A percentile compares a stretch with the other conserved stretches of the same genome.
phyloP scores from a whole-genome alignment of 2,888 invertebrate genomes.

The Chelonus formosanus region DNA sequence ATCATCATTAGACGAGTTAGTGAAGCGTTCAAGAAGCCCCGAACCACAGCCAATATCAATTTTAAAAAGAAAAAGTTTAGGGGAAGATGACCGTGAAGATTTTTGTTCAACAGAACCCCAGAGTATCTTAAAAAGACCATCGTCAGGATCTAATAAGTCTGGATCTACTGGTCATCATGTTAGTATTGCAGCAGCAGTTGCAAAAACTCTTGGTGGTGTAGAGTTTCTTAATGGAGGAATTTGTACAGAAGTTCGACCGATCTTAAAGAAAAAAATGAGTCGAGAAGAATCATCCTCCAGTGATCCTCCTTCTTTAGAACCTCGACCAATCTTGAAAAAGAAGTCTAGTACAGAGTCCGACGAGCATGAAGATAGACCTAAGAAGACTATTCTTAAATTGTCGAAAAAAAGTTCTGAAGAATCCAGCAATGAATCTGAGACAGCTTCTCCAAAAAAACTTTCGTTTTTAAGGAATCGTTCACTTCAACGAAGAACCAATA shows the following conservation, averaged over 20 bases:
- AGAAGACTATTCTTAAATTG: slow-evolving; percentile 81
- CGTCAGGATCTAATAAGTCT: background rate
- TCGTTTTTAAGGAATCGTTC: slow-evolving; percentile 69
- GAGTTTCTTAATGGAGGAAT: slow-evolving; percentile 59
- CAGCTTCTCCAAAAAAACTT: slow-evolving; percentile 69
- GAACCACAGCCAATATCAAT: slow-evolving; percentile 72
- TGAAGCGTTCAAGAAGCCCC: slow-evolving; percentile 71
- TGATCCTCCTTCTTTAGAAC: slow-evolving; percentile 56
- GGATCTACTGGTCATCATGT: slow-evolving; percentile 69
- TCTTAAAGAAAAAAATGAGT: slow-evolving; percentile 84
- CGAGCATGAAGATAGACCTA: slow-evolving; percentile 76
- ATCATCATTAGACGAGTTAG: slow-evolving; percentile 76
- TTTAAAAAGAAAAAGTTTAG: slow-evolving; percentile 75
- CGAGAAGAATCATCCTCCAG: slow-evolving; percentile 70
- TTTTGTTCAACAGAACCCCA: slow-evolving; percentile 76
- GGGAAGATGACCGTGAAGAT: slow-evolving; percentile 70
- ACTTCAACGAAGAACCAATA: slow-evolving; percentile 69
- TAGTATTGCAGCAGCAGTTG: slow-evolving; percentile 75
- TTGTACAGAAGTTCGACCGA: slow-evolving; percentile 75
- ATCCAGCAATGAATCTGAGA: slow-evolving; percentile 68
- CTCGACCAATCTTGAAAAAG: slow-evolving; percentile 84
- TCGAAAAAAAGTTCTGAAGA: slow-evolving; percentile 75
- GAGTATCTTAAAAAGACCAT: slow-evolving; percentile 77
- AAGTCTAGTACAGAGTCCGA: slow-evolving; percentile 81
- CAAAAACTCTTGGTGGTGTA: slow-evolving; percentile 65